Conservation (phyloP, 2,113 vertebrate genomes). For the Colistium nudipinnis region DNA sequence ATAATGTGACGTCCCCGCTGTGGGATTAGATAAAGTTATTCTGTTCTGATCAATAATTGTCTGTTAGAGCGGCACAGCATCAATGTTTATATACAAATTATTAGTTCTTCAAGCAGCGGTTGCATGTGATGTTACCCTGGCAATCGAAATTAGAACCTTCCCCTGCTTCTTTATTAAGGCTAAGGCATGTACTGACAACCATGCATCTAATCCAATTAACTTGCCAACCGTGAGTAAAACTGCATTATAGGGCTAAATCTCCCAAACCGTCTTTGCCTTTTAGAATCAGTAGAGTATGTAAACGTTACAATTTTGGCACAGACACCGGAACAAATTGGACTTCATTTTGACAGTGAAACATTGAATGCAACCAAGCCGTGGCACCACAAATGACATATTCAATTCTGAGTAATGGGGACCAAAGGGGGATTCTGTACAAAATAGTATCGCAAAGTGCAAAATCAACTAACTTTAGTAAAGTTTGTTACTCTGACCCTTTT, state of each 20-base stretch:
- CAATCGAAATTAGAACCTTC: conserved; percentile 7
- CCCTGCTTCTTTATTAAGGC: neutral
- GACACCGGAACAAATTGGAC: conserved; percentile 40
- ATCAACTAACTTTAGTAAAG: conserved; percentile 3
- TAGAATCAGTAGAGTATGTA: conserved; percentile 15
- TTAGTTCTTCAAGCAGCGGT: conserved; percentile 13
- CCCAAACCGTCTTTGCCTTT: conserved; percentile 20
- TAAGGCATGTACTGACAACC: conserved; percentile 21
- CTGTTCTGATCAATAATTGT: conserved; percentile 2
- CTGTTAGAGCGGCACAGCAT: conserved; percentile 12
- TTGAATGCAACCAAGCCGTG: conserved; percentile 40
- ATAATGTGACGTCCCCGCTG: conserved; percentile 4
- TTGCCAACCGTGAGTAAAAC: conserved; percentile 8
- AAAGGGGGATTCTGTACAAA: conserved; percentile 38
- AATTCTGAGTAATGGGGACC: conserved; percentile 31
- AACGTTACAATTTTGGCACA: conserved; percentile 48
- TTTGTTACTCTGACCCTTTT: conserved; percentile 21
- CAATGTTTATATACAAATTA: conserved; percentile 6
- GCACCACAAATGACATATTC: conserved; percentile 39
- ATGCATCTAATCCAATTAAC: conserved; percentile 14
- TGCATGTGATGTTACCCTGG: conserved; percentile 4
- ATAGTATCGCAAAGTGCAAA: conserved; percentile 21
- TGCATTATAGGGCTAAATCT: conserved; percentile 2
- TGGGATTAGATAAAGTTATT: conserved; percentile 6
- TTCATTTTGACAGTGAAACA: conserved; percentile 42